A percentile compares a stretch with the other conserved stretches of the same genome.
Conservation (phyloP, 2,888 invertebrate species). For the Acleris cristana region DNA sequence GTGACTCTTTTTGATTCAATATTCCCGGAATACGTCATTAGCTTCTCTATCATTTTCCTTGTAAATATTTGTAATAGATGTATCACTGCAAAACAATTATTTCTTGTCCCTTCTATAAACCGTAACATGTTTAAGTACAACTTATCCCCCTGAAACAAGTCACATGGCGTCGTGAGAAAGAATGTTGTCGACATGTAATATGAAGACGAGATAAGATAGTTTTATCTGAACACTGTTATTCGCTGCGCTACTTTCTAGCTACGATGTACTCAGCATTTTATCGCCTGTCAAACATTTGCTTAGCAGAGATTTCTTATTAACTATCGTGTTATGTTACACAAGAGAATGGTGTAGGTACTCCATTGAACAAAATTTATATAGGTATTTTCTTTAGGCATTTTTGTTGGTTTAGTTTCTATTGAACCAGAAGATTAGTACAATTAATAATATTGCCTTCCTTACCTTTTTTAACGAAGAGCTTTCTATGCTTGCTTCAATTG, state of each 20-base stretch:
- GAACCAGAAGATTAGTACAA: too few relatives aligned
- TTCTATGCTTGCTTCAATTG: constrained; percentile 32
- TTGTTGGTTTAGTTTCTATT: background rate
- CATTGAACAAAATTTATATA: background rate
- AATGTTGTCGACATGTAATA: constrained; percentile 45
- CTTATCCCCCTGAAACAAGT: constrained; percentile 13
- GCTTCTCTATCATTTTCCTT: constrained; percentile 35
- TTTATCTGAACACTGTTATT: constrained; percentile 58
- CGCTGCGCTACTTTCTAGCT: constrained; percentile 63
- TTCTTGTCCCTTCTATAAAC: background rate
- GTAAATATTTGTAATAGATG: constrained; percentile 2
- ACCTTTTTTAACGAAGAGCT: background rate
- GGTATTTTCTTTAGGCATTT: background rate
- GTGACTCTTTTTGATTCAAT: constrained; percentile 4
- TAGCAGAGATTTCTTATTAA: constrained; percentile 64
- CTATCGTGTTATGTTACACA: constrained; percentile 23
- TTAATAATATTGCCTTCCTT: background rate
- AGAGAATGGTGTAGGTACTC: background rate
- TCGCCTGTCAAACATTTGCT: constrained; percentile 70
- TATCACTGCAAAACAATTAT: constrained; percentile 5
- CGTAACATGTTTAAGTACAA: constrained; percentile 5
- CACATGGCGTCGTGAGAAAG: constrained; percentile 49
- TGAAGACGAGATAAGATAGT: constrained; percentile 61
- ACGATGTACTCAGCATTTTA: constrained; percentile 60
- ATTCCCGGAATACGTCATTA: constrained; percentile 28